Percentiles rank a stretch among this genome's conserved stretches.
phyloP scores from a whole-genome alignment of 2,797 vertebrate genomes.

The Chloroceryle amazona region DNA sequence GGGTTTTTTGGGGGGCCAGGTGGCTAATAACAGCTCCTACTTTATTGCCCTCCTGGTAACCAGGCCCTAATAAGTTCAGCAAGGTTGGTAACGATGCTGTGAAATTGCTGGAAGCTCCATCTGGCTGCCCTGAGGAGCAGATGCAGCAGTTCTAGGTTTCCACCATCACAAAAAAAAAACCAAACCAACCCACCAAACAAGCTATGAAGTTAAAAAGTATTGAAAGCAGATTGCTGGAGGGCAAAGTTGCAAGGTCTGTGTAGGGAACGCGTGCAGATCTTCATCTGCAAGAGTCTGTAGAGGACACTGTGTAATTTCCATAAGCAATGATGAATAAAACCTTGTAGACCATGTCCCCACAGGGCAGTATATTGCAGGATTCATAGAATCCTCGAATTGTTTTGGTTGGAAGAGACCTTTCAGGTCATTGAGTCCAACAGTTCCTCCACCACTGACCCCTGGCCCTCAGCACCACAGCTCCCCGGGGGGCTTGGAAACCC shows the following conservation, averaged over 20 bases:
- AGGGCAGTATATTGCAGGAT: too few relatives aligned
- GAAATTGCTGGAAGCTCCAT: not conserved
- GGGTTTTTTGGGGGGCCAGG: not conserved
- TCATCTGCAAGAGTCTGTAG: not conserved
- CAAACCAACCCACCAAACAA: too few relatives aligned
- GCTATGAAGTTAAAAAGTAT: not conserved
- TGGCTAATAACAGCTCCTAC: not conserved
- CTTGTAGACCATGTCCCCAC: not conserved
- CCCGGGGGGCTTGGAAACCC: too few relatives aligned
- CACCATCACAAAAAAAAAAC: not conserved
- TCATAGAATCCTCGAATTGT: too few relatives aligned
- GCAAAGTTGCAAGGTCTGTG: not conserved
- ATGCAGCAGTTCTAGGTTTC: accelerated
- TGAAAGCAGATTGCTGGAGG: accelerated
- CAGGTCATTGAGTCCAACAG: too few relatives aligned
- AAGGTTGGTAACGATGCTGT: not conserved
- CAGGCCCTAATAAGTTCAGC: not conserved
- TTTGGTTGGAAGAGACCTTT: too few relatives aligned
- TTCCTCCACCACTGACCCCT: too few relatives aligned
- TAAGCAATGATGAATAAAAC: too few relatives aligned
- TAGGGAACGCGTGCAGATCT: accelerated
- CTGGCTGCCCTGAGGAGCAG: not conserved
- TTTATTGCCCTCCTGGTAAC: not conserved
- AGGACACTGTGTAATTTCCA: too few relatives aligned
- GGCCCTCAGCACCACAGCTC: too few relatives aligned